These are phyloP conservation scores for Drosophila leonis DNA, from an alignment of 2,888 invertebrate species.

Conservation along the genomic window DNA sequence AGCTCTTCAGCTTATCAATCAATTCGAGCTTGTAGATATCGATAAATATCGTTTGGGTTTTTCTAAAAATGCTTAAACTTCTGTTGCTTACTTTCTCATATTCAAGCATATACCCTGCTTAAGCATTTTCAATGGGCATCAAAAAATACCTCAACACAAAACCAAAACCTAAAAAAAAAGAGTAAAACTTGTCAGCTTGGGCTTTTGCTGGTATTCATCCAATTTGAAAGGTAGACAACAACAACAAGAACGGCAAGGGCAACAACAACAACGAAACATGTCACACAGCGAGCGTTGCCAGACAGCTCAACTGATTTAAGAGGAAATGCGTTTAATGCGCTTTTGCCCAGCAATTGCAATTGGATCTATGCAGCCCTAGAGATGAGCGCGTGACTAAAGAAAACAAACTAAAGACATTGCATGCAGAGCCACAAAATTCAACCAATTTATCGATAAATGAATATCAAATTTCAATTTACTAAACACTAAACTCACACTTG, in stretches of 20 bases:
- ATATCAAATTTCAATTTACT: no score
- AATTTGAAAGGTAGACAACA: slow-evolving; percentile 33
- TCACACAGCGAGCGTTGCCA: slow-evolving; percentile 28
- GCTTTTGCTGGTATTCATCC: slow-evolving; percentile 29
- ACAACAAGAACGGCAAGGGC: background rate
- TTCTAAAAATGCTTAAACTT: no score
- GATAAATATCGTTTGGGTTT: background rate
- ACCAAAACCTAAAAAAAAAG: slow-evolving; percentile 1
- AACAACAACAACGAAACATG: slow-evolving; percentile 28
- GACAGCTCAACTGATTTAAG: slow-evolving; percentile 53
- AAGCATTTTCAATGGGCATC: background rate
- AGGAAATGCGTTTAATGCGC: slow-evolving; percentile 59
- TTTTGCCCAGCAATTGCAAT: slow-evolving; percentile 6
- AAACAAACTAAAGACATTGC: no score
- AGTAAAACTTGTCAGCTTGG: background rate
- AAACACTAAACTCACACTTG: no score
- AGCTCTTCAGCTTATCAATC: no score
- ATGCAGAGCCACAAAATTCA: background rate
- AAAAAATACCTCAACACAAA: slow-evolving; percentile 3
- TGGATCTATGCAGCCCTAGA: background rate
- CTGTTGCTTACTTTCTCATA: background rate
- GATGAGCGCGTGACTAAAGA: background rate
- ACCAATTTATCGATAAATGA: no score
- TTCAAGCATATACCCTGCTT: background rate
- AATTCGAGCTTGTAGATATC: background rate